Base-by-base conservation (phyloP, 1,140 invertebrate species). In the Drosophila santomea region DNA sequence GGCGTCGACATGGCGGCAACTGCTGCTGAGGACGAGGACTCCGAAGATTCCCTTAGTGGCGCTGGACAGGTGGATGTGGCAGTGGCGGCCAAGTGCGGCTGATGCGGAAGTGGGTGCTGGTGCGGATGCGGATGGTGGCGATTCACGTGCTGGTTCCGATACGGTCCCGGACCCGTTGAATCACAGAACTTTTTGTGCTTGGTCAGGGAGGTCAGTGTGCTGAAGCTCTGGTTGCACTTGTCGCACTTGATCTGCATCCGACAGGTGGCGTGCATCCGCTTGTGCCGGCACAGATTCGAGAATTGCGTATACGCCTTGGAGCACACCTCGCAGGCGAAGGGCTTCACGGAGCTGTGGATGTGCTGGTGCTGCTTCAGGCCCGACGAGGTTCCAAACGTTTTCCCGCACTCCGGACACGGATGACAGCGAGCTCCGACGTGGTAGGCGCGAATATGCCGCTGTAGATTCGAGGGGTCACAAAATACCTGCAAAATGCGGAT, bases 321-420 rank as follows among this genome's bases (percentile, higher is more conserved):
- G 93, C 96, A 97, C 52, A 98, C 97, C 92, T 98, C 97, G 93
- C 97, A 99, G 93, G 97, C 96, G 93, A 99, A 99, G 3, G 99
- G 99, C 93, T 99, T 99, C 48, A 99, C 96, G 84, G 97, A 98
- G 81, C 97, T 98, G 94, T 99, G 99, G 72, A 99, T 99, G 93
- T 99, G 99, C 25, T 98, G 98, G 94, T 99, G 99, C 93, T 99
- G 99, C 93, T 99, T 99, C 36, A 99, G 94, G 8, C 99, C 99
- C 47, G 97, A 98, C 52, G 97, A 98, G 23, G 98, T 99, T 10
- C 97, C 98, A 93, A 99, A 99, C 47, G 98, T 99, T 94, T 99
- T 99, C 59, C 98, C 98, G 93, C 98, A 99, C 94, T 99, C 98
- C 51, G 96, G 95, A 93, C 98, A 99, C 58, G 98, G 97, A 95